phyloP scores from a whole-genome alignment of 2,888 invertebrate species.

The Tenthredo livida region DNA sequence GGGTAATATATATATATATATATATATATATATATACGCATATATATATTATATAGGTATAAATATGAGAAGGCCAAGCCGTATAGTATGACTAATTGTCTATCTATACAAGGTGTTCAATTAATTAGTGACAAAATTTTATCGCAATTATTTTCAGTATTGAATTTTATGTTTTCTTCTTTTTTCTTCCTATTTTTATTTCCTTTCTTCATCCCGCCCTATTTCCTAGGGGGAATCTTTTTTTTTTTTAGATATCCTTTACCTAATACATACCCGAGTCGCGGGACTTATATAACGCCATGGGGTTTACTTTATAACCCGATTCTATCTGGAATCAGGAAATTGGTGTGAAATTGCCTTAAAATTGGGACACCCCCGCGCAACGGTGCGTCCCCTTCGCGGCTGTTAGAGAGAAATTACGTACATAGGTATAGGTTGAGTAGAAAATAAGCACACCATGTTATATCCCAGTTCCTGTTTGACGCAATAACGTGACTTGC shows the following conservation, averaged over 20 bases:
- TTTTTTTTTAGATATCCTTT: not conserved
- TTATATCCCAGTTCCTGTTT: not conserved
- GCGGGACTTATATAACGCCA: not conserved
- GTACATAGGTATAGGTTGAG: not conserved
- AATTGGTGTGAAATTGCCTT: conserved; percentile 75
- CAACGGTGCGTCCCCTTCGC: conserved; percentile 38
- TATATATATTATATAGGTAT: not conserved
- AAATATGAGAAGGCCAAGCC: not conserved
- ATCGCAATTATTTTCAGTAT: not conserved
- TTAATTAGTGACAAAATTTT: not conserved
- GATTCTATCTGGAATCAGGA: conserved; percentile 65
- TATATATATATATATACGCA: not conserved
- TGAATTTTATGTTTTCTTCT: too few relatives aligned
- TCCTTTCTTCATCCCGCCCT: too few relatives aligned
- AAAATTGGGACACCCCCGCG: conserved; percentile 67
- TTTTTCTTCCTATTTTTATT: not conserved
- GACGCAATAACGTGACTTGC: not conserved
- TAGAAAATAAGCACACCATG: not conserved
- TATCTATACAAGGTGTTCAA: conserved; percentile 13
- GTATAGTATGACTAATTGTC: conserved; percentile 33
- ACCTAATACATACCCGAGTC: not conserved
- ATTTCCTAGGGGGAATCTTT: too few relatives aligned
- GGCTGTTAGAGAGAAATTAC: not conserved
- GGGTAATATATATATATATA: not conserved
- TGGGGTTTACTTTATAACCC: not conserved